Evolutionary conservation across 2,888 invertebrate species (phyloP), one percentile per base, ranked within the genome.

Genomic region (Andricus curvator): DNA sequence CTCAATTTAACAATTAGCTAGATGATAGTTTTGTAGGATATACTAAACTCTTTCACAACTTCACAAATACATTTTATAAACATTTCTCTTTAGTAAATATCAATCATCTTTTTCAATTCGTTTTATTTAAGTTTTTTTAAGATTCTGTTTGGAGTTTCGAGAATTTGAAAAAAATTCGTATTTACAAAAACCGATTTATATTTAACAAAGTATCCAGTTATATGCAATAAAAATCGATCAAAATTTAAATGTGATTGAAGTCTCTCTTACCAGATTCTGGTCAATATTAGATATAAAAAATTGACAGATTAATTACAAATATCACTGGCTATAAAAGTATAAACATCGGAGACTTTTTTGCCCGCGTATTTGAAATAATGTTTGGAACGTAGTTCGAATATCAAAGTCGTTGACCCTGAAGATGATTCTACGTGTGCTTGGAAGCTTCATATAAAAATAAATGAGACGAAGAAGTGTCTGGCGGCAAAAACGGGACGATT

Each of bases 381-480:
- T 20, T 17, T 11, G 2, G 70, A 48, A 51, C 11, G 56, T 33
- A 74, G 33, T 74, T 33, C 74, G 56, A 33, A 56, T 33, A 33
- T 33, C 74, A 33, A 74, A 74, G 74, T 74, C 74, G 74, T 74
- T 74, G 74, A 74, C 51, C 51, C 51, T 74, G 74, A 56, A 56
- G 29, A 51, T 74, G 33, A 29, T 17, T 68, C 37, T 41, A 44
- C 68, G 68, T 68, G 41, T n/a, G 25, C 70, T 48, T 74, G 29
- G 56, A n/a, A n/a, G 74, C 48, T 74, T 9, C 37, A 37, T 37
- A 51, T 74, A 74, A 74, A 74, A 74, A 33, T 74, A 74, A 74
- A 74, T 56, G 74, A 56, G 56, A 74, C n/a, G 33, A 33, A 74
- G 74, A 29, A 68, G 74, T 74, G 74, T 74, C 74, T 74, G 74